Base-by-base conservation (phyloP, 2,113 vertebrate genomes). In the Orientallactaga bullata region DNA sequence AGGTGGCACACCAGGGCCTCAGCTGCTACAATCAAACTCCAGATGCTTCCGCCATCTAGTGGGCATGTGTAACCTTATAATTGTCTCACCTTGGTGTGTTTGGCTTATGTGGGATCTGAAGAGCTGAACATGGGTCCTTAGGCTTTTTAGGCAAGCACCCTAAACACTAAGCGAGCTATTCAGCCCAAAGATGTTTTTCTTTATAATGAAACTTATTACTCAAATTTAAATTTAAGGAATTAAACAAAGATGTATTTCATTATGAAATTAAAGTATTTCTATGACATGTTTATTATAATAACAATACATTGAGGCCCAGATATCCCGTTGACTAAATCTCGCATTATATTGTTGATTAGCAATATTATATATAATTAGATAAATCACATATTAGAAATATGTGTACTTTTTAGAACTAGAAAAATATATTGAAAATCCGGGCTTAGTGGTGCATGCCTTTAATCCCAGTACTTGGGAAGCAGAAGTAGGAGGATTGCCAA, bases 351-450 rank as follows among this genome's bases (percentile, higher is more conserved):
- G 88, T 82, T 85, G 51, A 90, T 73, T 81, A 83, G 58, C 35
- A 85, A 72, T 35, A 76, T 69, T 68, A 66, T 2, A 83, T 55
- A 47, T 32, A 85, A 84, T 86, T 90, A 89, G 60, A 77, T 83
- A 37, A 61, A 92, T 95, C 74, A 55, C 71, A 61, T 61, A 80
- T 84, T 89, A 87, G 23, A 61, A 74, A 93, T 85, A 76, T 93
- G 61, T 21, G 11, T 82, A 83, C 23, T 71, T 84, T 76, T 93
- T 89, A 81, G 68, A 85, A 87, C 84, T 94, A 84, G 30, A n/a
- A 83, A 90, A 80, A 66, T n/a, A 30, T n/a, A 94, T 83, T 77
- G 85, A 74, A 55, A 83, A 78, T n/a, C n/a, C n/a, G n/a, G n/a
- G n/a, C n/a, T n/a, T n/a, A n/a, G n/a, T n/a, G n/a, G n/a, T n/a